Evolutionary conservation across 2,113 vertebrate species (phyloP), one percentile per base, ranked within the genome.

Genomic region (Toxotes jaculatrix): DNA sequence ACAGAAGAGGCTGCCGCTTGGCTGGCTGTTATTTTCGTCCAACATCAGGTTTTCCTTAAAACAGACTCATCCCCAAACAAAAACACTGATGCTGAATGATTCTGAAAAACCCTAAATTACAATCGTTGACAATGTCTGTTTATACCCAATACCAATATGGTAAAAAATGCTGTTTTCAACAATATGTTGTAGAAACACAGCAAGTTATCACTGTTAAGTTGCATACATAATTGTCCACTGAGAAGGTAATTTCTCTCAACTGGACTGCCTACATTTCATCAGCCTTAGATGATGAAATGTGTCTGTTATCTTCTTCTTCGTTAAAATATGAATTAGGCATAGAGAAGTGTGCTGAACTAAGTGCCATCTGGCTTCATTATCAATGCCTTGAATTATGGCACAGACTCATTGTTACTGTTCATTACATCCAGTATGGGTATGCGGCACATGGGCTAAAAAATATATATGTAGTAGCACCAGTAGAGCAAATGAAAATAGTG

Each of bases 1-100:
- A 43, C 56, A 51, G 69, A 49, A 7, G 68, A 57, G 34, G 79
- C 45, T 8, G 69, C 7, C 16, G 55, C 66, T 62, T 45, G 38
- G 34, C 65, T 56, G 42, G 53, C 51, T 69, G 69, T 49, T 68
- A 53, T 75, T 78, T 80, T 72, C 64, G 65, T 38, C 66, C 49
- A 49, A 69, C 12, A 49, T 36, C 70, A 23, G 31, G n/a, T 16
- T 21, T 1, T 17, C 42, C 61, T 75, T 57, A 49, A 77, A 64
- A 72, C 34, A 61, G 59, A 78, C 43, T 27, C 5, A 59, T 36
- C 23, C 59, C 34, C 61, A 67, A 27, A 36, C 55, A 53, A 5
- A 9, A 49, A 32, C 36, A 17, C 16, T 34, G 40, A 67, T 27
- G 7, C 27, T 14, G 56, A 49, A 6, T 32, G 7, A 17, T 66